Base-by-base conservation (phyloP, 2,797 vertebrate genomes). In the Sebastes steindachneri region DNA sequence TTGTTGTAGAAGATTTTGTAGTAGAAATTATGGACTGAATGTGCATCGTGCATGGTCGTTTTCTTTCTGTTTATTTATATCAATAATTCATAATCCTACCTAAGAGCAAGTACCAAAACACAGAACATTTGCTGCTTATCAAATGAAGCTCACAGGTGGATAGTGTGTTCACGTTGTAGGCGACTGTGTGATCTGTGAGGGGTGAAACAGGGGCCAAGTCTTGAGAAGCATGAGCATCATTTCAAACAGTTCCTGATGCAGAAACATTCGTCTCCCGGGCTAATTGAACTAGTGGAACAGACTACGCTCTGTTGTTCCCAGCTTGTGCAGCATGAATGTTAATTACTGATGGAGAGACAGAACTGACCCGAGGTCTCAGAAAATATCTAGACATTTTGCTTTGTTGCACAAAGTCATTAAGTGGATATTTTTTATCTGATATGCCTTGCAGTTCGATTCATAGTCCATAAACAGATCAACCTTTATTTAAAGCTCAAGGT, bases 281-380 rank as follows among this genome's bases (percentile, higher is more conserved):
- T 67, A 21, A 54, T 9, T 59, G 65, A 58, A 54, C 2, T 29
- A 15, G 4, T 26, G 63, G 77, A 78, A 70, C 68, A 58, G 21
- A 29, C 53, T 17, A 17, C 3, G 6, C 63, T 58, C 53, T 68
- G 70, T 54, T 73, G 68, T 70, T 73, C 45, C n/a, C 1, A 70
- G 55, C 21, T 65, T 70, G 23, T 66, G 57, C 62, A 26, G 75
- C 73, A 4, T 71, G 77, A 77, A 76, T 78, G 59, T 68, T 80
- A 85, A 83, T 60, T 37, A 65, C 60, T 73, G 70, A 73, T 31
- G 1, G 29, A 57, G 28, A 69, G 48, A 64, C 19, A n/a, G 59
- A 75, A 21, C 9, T 2, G 3, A 62, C 79, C 64, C 0, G 3
- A 60, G 68, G 72, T 72, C 1, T 37, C 23, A 57, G 33, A 65